A percentile compares a stretch with the other conserved stretches of the same genome.
phyloP scores from a whole-genome alignment of 2,888 invertebrate species.

The Cryptus armator region DNA sequence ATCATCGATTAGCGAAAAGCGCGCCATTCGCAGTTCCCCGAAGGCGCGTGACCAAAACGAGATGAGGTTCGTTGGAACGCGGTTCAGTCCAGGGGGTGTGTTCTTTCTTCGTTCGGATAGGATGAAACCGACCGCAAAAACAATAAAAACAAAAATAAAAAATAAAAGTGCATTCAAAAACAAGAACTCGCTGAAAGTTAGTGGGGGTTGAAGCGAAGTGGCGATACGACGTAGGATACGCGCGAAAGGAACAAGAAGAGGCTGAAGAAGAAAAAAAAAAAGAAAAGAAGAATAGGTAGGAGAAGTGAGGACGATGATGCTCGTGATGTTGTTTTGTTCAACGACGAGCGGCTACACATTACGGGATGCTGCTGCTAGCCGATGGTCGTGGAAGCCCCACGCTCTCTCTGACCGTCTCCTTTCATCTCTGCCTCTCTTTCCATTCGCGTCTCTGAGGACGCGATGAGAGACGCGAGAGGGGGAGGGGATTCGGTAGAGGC shows the following conservation, averaged over 20 bases:
- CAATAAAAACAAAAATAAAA: constrained; percentile 33
- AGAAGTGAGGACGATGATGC: constrained; percentile 50
- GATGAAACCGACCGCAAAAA: constrained; percentile 48
- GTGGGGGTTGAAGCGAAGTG: constrained; percentile 60
- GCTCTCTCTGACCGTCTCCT: constrained; percentile 23
- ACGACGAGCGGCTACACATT: constrained; percentile 44
- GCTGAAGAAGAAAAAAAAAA: neutral
- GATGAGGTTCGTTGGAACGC: constrained; percentile 52
- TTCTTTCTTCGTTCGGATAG: constrained; percentile 65
- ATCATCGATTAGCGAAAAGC: constrained; percentile 31
- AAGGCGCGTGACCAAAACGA: constrained; percentile 62
- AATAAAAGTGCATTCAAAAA: constrained; percentile 47
- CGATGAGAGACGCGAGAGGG: constrained; percentile 34
- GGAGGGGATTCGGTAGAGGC: constrained; percentile 39
- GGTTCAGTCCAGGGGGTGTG: constrained; percentile 50
- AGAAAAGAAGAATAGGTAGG: neutral
- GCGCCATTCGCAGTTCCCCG: neutral
- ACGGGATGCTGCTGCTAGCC: constrained; percentile 50
- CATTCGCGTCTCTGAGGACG: constrained; percentile 28
- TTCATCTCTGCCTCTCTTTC: constrained; percentile 36
- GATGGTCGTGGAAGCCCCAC: constrained; percentile 46
- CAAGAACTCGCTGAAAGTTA: constrained; percentile 33
- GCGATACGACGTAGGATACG: constrained; percentile 62
- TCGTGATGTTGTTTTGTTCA: constrained; percentile 29
- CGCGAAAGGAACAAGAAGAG: constrained; percentile 50